Evolutionary conservation across 2,113 vertebrate genomes (phyloP).

Genomic region (Nerophis lumbriciformis): DNA sequence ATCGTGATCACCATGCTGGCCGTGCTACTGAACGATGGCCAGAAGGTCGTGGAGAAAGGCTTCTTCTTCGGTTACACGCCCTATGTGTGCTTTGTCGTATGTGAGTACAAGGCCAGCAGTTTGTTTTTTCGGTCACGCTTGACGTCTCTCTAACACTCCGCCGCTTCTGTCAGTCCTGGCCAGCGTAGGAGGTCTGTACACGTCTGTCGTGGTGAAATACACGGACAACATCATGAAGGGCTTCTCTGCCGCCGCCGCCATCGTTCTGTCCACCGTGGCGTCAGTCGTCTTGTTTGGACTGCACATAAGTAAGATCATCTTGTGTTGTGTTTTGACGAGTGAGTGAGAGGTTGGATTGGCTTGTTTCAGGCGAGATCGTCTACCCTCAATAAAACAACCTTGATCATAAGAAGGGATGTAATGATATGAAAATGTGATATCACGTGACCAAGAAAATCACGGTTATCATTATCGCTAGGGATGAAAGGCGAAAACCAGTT

Average conservation of each 20-base stretch:
- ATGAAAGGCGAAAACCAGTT: too few relatives aligned
- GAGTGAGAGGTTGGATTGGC: not conserved
- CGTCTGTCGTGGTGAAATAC: conserved; percentile 94
- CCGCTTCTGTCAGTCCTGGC: conserved; percentile 77
- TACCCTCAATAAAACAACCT: too few relatives aligned
- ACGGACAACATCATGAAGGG: conserved; percentile 99
- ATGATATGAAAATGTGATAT: too few relatives aligned
- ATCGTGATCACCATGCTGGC: conserved; percentile 83
- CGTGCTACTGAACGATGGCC: conserved; percentile 80
- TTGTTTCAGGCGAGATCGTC: not conserved
- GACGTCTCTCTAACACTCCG: not conserved
- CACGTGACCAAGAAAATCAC: too few relatives aligned
- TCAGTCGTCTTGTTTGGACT: conserved; percentile 90
- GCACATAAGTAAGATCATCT: conserved; percentile 85
- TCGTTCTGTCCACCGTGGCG: conserved; percentile 92
- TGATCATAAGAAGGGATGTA: too few relatives aligned
- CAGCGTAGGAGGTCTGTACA: conserved; percentile 93
- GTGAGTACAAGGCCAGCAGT: conserved; percentile 72
- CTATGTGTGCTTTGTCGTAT: conserved; percentile 86
- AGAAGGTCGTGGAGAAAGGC: conserved; percentile 82
- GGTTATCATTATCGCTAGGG: too few relatives aligned
- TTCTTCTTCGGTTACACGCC: conserved; percentile 93
- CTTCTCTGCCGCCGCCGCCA: conserved; percentile 93
- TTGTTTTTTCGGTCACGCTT: not conserved
- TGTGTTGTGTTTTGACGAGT: not conserved